phyloP scores from a whole-genome alignment of 2,113 vertebrate species.

The Scolopax mira region DNA sequence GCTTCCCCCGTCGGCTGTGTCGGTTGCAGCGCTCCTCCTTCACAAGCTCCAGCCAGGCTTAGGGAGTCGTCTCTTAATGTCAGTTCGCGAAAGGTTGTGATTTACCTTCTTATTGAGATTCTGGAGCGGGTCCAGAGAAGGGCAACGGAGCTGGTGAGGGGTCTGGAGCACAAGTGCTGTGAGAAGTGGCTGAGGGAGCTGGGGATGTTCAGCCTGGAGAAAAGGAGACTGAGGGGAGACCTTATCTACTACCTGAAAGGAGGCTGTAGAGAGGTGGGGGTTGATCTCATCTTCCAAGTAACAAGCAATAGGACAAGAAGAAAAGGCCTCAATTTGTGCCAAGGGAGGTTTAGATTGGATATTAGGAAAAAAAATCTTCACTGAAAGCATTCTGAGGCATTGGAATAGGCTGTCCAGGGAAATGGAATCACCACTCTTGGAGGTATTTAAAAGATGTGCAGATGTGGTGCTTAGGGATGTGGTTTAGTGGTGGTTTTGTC shows the following conservation, averaged over 20 bases:
- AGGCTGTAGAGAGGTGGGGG: background rate
- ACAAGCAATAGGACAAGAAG: background rate
- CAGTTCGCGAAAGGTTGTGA: background rate
- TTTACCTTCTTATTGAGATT: background rate
- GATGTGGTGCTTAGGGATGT: background rate
- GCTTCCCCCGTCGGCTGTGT: background rate
- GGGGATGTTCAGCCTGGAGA: background rate
- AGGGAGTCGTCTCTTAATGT: background rate
- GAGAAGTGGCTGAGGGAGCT: background rate
- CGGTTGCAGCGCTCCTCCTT: background rate
- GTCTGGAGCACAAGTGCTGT: background rate
- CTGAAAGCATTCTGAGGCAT: background rate
- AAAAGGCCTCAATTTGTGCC: background rate
- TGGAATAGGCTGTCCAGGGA: background rate
- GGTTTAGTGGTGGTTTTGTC: background rate
- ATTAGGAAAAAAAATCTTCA: background rate
- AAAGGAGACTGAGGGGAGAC: background rate
- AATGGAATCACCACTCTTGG: background rate
- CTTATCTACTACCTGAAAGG: background rate
- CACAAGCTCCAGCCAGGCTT: fast-evolving
- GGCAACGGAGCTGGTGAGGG: background rate
- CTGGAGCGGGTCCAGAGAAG: background rate
- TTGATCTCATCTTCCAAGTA: background rate
- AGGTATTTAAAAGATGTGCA: background rate
- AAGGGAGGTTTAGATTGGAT: background rate